Evolutionary conservation across 2,888 invertebrate genomes (phyloP).

Genomic region (Adela reaumurella): DNA sequence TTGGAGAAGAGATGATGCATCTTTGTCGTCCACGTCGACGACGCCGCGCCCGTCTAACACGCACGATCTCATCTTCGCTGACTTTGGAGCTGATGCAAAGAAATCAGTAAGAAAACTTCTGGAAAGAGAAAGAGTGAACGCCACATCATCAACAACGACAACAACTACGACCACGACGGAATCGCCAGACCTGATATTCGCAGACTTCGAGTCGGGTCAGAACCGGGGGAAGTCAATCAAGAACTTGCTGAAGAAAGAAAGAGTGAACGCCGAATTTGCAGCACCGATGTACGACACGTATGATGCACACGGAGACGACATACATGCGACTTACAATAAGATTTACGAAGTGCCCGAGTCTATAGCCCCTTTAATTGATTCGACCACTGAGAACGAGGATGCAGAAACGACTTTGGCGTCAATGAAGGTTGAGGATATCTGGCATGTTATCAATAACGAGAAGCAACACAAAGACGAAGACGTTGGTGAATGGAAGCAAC

Average conservation of each 20-base stretch:
- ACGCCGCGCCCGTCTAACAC: conserved; percentile 16
- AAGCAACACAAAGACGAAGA: conserved; percentile 28
- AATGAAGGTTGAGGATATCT: conserved; percentile 36
- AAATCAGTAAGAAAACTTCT: conserved; percentile 41
- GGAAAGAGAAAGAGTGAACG: conserved; percentile 31
- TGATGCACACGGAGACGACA: not conserved
- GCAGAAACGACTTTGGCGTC: conserved; percentile 14
- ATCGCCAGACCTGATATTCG: conserved; percentile 45
- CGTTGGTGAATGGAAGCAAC: conserved; percentile 34
- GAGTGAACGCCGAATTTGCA: too few species aligned
- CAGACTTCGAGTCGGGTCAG: conserved; percentile 38
- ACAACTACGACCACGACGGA: conserved; percentile 21
- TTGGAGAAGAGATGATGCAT: conserved; percentile 41
- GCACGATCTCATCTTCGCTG: conserved; percentile 46
- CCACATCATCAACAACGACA: conserved; percentile 21
- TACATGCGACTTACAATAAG: not conserved
- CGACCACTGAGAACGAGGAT: not conserved
- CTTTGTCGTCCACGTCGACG: conserved; percentile 4
- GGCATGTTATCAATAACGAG: conserved; percentile 46
- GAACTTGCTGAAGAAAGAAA: conserved; percentile 37
- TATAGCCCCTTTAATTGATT: not conserved
- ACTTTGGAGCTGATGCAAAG: conserved; percentile 23
- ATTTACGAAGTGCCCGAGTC: not conserved
- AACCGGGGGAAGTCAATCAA: conserved; percentile 35
- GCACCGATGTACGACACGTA: too few species aligned